A percentile compares a stretch with the other conserved stretches of the same genome.
phyloP scores from a whole-genome alignment of 2,797 vertebrate genomes.

The Acipenser transmontanus region DNA sequence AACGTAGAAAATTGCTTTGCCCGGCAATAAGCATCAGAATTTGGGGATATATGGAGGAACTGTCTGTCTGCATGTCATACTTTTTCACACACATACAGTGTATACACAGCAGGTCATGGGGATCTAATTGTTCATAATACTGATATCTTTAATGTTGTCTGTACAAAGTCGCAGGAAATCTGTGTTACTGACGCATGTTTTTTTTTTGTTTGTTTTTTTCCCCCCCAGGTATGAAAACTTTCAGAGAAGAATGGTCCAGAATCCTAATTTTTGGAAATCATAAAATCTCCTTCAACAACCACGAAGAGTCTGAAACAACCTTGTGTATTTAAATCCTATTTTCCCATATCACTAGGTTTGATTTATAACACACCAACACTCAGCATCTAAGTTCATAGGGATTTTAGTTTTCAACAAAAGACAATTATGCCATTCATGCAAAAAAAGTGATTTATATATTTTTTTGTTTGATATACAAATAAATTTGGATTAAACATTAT shows the following conservation, averaged over 20 bases:
- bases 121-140: not conserved
- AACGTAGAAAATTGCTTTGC: not conserved
- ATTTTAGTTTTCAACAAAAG: not conserved
- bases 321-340: too few species aligned
- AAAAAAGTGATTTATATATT: not conserved
- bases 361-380: not conserved
- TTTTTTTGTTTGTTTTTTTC: not conserved
- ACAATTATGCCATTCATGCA: not conserved
- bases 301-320: too few species aligned
- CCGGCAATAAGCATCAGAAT: not conserved
- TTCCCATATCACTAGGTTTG: not conserved
- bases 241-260: conserved; percentile 84
- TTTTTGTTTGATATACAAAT: not conserved
- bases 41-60: not conserved
- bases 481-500: not conserved
- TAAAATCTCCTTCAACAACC: conserved; percentile 33
- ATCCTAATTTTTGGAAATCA: conserved; percentile 92
- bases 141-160: not conserved
- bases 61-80: not conserved
- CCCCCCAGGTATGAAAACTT: conserved; percentile 83
- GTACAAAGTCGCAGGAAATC: not conserved
- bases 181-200: not conserved
- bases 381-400: not conserved
- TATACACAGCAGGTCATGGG: too few species aligned
- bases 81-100: not conserved